Evolutionary conservation across 2,888 invertebrate species (phyloP).

Genomic region (Seira sanloemensis): DNA sequence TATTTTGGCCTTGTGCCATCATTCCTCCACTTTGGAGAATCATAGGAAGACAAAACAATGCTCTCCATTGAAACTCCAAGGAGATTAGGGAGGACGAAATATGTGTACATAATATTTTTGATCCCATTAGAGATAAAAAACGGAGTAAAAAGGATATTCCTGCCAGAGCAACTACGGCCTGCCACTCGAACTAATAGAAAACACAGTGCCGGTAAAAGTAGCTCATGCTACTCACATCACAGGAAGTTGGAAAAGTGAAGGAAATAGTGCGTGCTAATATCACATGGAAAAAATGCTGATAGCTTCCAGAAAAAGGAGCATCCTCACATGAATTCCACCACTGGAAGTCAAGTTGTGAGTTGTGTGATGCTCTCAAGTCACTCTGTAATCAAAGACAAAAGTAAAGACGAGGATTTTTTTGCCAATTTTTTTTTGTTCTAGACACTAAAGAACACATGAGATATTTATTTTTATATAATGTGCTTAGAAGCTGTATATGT

Average conservation of each 20-base stretch:
- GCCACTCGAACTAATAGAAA: too few relatives aligned
- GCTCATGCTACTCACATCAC: too few relatives aligned
- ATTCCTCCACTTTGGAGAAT: not conserved
- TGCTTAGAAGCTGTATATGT: not conserved
- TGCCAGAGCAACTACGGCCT: too few relatives aligned
- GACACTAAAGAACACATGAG: not conserved
- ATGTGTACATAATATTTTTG: too few relatives aligned
- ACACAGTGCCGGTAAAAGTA: not conserved
- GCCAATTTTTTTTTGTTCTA: not conserved
- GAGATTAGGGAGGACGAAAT: not conserved
- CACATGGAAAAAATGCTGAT: not conserved
- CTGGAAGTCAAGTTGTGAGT: not conserved
- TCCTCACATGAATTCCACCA: not conserved
- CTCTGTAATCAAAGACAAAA: too few relatives aligned
- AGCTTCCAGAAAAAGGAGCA: not conserved
- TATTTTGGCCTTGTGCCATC: not conserved
- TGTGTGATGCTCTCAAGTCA: too few relatives aligned
- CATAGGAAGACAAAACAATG: not conserved
- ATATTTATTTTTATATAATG: not conserved
- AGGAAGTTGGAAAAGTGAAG: not conserved
- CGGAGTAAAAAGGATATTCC: too few relatives aligned
- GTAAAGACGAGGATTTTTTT: too few relatives aligned
- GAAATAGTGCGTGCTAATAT: conserved; percentile 15
- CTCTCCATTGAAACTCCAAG: not conserved
- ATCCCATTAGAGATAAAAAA: not conserved